These are phyloP conservation scores for Pomatostomus ruficeps DNA, from an alignment of 2,113 vertebrate species.

Conservation along the genomic window DNA sequence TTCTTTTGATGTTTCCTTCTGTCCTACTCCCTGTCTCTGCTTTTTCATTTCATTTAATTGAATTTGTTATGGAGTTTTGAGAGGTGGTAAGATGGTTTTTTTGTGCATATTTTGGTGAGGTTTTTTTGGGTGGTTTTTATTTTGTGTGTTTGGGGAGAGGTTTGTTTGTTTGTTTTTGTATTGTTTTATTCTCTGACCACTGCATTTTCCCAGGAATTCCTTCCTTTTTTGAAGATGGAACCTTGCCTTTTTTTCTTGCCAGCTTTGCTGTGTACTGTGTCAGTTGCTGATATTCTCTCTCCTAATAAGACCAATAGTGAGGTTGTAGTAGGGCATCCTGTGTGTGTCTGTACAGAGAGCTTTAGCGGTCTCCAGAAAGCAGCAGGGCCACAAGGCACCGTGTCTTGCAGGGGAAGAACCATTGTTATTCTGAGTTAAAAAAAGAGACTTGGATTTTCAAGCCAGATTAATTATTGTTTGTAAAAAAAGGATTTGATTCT, in stretches of 20 bases:
- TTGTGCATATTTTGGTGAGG: neutral
- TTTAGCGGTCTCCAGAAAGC: neutral
- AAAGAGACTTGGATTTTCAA: fast-evolving
- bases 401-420: neutral
- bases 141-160: too few species aligned
- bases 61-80: neutral
- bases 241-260: neutral
- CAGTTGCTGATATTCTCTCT: neutral
- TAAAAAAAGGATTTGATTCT: neutral
- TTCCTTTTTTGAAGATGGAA: neutral
- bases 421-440: fast-evolving
- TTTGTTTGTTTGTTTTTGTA: neutral
- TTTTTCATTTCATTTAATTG: neutral
- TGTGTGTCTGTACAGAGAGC: neutral
- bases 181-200: neutral
- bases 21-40: neutral
- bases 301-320: neutral
- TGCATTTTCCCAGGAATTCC: neutral
- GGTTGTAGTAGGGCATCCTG: neutral
- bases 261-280: neutral
- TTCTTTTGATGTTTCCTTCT: neutral
- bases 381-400: neutral
- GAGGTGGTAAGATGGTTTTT: neutral
- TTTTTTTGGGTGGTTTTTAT: neutral
- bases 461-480: neutral